These are phyloP conservation scores for Acrocephalus scirpaceus DNA, from an alignment of 2,797 vertebrate species.

Conservation along the genomic window DNA sequence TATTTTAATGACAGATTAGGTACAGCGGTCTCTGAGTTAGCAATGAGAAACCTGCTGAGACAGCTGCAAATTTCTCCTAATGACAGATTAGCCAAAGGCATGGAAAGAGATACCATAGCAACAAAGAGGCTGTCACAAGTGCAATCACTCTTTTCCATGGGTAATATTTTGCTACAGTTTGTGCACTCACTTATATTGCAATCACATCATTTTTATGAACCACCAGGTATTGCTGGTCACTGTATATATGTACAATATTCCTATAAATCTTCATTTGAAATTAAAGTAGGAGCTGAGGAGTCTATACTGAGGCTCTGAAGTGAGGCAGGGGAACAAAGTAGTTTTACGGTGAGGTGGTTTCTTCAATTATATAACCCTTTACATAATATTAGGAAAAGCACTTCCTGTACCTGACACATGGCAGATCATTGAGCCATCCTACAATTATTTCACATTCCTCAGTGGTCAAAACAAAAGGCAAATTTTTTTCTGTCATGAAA, in stretches of 20 bases:
- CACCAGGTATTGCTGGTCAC: background rate
- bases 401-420: background rate
- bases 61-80: slow-evolving; percentile 38
- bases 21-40: background rate
- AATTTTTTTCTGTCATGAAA: background rate
- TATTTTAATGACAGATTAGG: slow-evolving; percentile 14
- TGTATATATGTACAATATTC: background rate
- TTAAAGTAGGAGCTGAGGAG: background rate
- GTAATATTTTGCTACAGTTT: slow-evolving; percentile 31
- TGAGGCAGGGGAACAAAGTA: background rate
- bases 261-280: slow-evolving; percentile 1
- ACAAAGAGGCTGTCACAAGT: slow-evolving; percentile 28
- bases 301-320: background rate
- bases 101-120: slow-evolving; percentile 44
- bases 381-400: background rate
- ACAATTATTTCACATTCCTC: background rate
- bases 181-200: background rate
- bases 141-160: slow-evolving; percentile 23
- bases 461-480: background rate
- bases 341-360: background rate
- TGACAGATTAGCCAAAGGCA: slow-evolving; percentile 48
- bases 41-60: slow-evolving; percentile 43
- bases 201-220: slow-evolving; percentile 8
- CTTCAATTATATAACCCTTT: background rate
- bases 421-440: background rate